Evolutionary conservation across 2,888 invertebrate genomes (phyloP), one percentile per base, ranked within the genome.

Genomic region (Spilosoma lubricipeda): DNA sequence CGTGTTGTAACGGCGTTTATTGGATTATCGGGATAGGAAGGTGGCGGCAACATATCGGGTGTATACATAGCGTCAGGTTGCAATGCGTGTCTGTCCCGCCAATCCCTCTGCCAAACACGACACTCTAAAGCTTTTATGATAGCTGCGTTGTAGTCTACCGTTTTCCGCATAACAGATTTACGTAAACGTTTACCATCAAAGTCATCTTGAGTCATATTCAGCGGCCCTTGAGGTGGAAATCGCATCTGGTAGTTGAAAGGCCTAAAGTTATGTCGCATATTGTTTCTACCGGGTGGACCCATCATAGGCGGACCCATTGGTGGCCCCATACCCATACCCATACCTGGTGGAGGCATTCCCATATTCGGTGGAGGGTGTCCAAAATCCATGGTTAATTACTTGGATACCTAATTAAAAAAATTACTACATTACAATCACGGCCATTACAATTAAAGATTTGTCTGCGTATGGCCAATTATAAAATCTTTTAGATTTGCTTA

Each of bases 41-140:
- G 97, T 4, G 99, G 99, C 64, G 99, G 99, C 90, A 99, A 96
- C 89, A 99, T 95, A 91, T 99, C 98, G 4, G 99, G 98, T 86
- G 98, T 98, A 92, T 99, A 99, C 94, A 99, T 98, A 72, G 98
- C 97, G 93, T 99, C 99, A 3, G 99, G 99, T 91, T 99, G 99
- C 59, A 99, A 95, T 0, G 98, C 98, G 87, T 98, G 96, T 82
- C 98, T 96, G 91, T 99, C 99, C 85, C 99, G 96, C 93, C 97
- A 97, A 92, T 99, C 99, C 84, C 99, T 96, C 93, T 99, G 99
- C 99, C 99, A 99, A 77, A 99, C 97, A 81, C 99, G 97, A 95
- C 98, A 97, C 97, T 99, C 98, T 87, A 99, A 93, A 87, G 98
- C 98, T 92, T 98, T 98, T 78, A 99, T 98, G 88, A 99, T 98